A percentile compares a stretch with the other conserved stretches of the same genome.
Conservation (phyloP, 35 echinoderm and acorn worm species). For the Lytechinus variegatus region DNA sequence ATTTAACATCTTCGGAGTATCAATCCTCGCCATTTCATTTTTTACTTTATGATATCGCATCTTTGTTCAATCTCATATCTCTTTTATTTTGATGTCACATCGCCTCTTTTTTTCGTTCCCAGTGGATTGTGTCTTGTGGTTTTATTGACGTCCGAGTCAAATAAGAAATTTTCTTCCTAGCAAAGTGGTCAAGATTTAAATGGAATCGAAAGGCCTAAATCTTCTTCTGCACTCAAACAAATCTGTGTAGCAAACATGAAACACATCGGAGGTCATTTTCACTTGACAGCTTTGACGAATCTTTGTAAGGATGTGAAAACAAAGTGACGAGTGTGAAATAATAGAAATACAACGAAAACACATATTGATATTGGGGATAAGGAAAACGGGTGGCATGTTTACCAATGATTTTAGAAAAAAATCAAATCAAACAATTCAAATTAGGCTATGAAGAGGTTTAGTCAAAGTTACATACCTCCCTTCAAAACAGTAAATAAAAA, state of each 20-base stretch:
- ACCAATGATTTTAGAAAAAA: neutral
- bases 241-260: neutral
- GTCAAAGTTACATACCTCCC: too few species aligned
- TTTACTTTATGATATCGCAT: neutral
- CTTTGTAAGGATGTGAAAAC: neutral
- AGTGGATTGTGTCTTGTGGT: neutral
- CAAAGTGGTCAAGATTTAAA: constrained; percentile 56
- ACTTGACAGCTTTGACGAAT: neutral
- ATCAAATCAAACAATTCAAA: too few species aligned
- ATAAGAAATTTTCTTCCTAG: neutral
- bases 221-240: constrained; percentile 40
- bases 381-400: neutral
- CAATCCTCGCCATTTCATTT: constrained; percentile 15
- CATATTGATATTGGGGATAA: neutral
- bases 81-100: constrained; percentile 3
- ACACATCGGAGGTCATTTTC: neutral
- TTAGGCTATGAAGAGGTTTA: too few species aligned
- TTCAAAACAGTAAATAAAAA: too few species aligned
- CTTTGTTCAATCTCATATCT: constrained; percentile 16
- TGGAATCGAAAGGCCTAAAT: constrained; percentile 48
- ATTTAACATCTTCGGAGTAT: constrained; percentile 41
- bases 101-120: neutral
- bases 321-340: neutral
- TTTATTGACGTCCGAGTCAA: constrained; percentile 38
- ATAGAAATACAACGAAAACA: neutral